A percentile compares a stretch with the other conserved stretches of the same genome.
Conservation (phyloP, 2,113 vertebrate species). For the Leucoraja erinaceus region DNA sequence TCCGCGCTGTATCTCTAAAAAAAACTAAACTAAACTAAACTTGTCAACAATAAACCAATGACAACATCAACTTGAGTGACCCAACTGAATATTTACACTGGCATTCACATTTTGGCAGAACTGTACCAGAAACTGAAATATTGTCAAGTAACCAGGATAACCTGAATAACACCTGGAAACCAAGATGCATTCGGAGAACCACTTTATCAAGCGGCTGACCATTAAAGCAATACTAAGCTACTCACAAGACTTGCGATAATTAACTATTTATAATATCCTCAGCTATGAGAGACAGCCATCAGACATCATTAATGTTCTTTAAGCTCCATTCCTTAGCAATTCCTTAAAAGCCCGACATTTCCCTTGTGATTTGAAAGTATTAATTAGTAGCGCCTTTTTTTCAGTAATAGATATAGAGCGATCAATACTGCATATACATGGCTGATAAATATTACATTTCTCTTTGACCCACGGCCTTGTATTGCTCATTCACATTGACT, state of each 20-base stretch:
- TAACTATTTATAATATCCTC: conserved; percentile 8
- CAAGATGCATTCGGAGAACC: neutral
- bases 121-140: neutral
- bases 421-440: conserved; percentile 25
- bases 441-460: conserved; percentile 31
- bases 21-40: too few species aligned
- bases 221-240: neutral
- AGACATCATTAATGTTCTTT: conserved; percentile 8
- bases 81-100: too few species aligned
- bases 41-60: too few species aligned
- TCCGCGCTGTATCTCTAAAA: too few species aligned
- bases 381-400: conserved; percentile 3
- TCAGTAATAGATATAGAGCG: neutral
- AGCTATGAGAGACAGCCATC: neutral
- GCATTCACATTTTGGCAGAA: neutral
- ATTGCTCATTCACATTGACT: neutral
- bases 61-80: too few species aligned
- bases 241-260: neutral
- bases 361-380: neutral
- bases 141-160: neutral
- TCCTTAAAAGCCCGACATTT: neutral
- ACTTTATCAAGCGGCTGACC: neutral
- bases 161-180: neutral
- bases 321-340: neutral
- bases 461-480: neutral